Evolutionary conservation across 2,888 invertebrate species (phyloP).

Genomic region (Gerris lacustris): DNA sequence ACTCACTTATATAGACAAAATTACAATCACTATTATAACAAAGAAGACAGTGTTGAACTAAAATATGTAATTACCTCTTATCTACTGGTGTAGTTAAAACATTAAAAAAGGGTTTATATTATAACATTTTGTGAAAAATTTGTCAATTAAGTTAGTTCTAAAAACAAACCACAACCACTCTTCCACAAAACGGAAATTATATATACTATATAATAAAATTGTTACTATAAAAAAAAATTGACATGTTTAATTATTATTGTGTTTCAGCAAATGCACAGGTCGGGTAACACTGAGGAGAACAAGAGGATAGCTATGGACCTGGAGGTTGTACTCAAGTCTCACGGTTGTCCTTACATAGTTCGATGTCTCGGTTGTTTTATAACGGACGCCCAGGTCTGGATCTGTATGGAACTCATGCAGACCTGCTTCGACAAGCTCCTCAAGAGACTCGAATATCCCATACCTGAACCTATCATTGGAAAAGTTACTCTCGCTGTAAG

Average conservation of each 20-base stretch:
- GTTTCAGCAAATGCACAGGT: conserved; percentile 83
- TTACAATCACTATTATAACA: too few species aligned
- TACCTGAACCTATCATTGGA: conserved; percentile 91
- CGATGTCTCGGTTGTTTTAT: conserved; percentile 96
- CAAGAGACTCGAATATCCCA: conserved; percentile 70
- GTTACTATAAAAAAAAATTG: too few species aligned
- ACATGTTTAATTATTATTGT: conserved; percentile 10
- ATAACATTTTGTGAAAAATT: too few species aligned
- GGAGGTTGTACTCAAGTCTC: conserved; percentile 91
- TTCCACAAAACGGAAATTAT: too few species aligned
- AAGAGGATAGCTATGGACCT: conserved; percentile 98
- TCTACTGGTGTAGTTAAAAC: too few species aligned
- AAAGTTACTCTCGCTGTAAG: conserved; percentile 93
- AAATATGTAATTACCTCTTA: too few species aligned
- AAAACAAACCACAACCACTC: too few species aligned
- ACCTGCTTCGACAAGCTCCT: conserved; percentile 96
- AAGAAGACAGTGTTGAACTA: too few species aligned
- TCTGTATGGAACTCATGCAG: conserved; percentile 99
- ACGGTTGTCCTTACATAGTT: conserved; percentile 94
- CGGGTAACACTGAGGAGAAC: conserved; percentile 92
- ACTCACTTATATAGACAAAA: too few species aligned
- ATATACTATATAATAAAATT: too few species aligned
- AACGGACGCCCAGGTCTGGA: conserved; percentile 95
- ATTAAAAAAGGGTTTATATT: too few species aligned
- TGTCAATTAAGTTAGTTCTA: too few species aligned